These are phyloP conservation scores for Agapornis canus DNA, from an alignment of 2,797 vertebrate genomes.

Conservation along the genomic window DNA sequence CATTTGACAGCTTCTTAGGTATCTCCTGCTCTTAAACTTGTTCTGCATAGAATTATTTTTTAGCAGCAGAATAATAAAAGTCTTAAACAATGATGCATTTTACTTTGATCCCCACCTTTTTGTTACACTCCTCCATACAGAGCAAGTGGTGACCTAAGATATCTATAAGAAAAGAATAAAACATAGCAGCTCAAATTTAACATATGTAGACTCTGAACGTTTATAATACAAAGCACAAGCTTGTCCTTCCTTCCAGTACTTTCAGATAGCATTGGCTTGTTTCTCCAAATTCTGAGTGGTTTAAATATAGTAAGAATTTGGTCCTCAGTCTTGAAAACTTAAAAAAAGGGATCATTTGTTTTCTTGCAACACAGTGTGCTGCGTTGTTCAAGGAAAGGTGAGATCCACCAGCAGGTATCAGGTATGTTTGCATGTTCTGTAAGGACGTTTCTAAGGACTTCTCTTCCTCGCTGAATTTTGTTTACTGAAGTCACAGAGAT, in stretches of 20 bases:
- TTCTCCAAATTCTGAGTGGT: background rate
- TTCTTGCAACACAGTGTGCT: background rate
- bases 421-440: background rate
- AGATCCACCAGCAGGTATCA: background rate
- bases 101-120: background rate
- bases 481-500: background rate
- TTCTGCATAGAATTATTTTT: conserved; percentile 33
- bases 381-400: background rate
- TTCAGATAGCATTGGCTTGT: background rate
- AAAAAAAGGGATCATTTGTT: background rate
- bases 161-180: background rate
- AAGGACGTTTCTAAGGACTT: background rate
- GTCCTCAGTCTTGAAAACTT: background rate
- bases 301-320: background rate
- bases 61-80: background rate
- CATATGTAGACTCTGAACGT: background rate
- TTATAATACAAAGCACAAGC: background rate
- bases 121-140: background rate
- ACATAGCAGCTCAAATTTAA: background rate
- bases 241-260: background rate
- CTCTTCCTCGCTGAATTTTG: background rate
- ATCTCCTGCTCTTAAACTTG: conserved; percentile 72
- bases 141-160: background rate
- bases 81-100: background rate
- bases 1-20: conserved; percentile 84